Evolutionary conservation across 2,797 vertebrate genomes (phyloP), one percentile per base, ranked within the genome.

Genomic region (Phylloscopus collybita): DNA sequence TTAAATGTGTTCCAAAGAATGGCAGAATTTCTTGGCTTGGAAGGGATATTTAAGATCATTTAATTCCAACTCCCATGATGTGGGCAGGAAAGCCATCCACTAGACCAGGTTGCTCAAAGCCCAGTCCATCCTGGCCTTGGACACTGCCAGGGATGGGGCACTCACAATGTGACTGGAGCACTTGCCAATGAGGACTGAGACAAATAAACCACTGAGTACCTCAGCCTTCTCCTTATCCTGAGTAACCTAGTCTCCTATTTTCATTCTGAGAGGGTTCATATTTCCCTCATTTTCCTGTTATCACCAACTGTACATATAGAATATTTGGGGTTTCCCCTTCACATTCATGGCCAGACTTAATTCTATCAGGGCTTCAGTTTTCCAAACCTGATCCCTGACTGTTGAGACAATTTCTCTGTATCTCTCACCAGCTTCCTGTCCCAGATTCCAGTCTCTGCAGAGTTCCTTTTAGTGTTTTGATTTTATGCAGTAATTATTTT

Each of bases 291-390:
- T 51, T 51, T n/a, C 12, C 18, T 59, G 57, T 90, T 6, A 51
- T 53, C 21, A 78, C 29, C 25, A 71, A 9, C 15, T 23, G 12
- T 12, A 64, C n/a, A 13, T 32, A 23, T 2, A 32, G 29, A 65
- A 47, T 29, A 59, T 27, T 64, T 40, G 5, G 34, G 4, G 14
- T 47, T 59, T 59, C 45, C 12, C 9, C 12, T 64, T 57, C 23
- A 26, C 51, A 44, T 30, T n/a, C 0, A 0, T 11, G 5, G 5
- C 14, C 32, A 83, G 16, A 64, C 20, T 38, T 45, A 34, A 65
- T 26, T 83, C 29, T 34, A 3, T 34, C 14, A 26, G 5, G 17
- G 16, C 5, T 64, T 70, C 22, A 22, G 17, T 29, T 64, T 71
- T 45, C 25, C n/a, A 64, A 30, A 45, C 3, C 11, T 51, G 32